phyloP scores from a whole-genome alignment of 2,797 vertebrate species.

The Darevskia mixta region DNA sequence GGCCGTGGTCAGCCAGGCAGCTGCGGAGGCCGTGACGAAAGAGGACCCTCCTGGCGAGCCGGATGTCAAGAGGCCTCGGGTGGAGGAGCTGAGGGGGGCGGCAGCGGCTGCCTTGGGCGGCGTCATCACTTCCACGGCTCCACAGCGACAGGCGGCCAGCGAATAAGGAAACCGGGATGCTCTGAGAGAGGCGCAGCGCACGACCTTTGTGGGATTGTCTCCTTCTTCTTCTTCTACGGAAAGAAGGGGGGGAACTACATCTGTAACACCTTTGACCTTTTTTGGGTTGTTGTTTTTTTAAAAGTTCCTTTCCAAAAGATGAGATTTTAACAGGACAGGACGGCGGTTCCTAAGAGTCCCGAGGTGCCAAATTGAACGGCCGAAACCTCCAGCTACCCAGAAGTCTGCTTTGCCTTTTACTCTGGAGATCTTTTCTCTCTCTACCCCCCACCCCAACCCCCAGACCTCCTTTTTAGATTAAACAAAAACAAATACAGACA shows the following conservation, averaged over 20 bases:
- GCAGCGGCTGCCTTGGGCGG: slow-evolving; percentile 62
- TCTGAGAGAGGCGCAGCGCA: slow-evolving; percentile 54
- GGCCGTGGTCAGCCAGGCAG: slow-evolving; percentile 87
- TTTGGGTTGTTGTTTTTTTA: background rate
- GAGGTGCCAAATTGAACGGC: slow-evolving; percentile 66
- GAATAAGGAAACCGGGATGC: slow-evolving; percentile 75
- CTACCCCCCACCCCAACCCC: background rate
- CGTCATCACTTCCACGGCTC: slow-evolving; percentile 74
- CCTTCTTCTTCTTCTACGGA: slow-evolving; percentile 9
- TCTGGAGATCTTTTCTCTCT: slow-evolving; percentile 18
- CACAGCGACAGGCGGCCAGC: slow-evolving; percentile 79
- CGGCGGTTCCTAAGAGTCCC: slow-evolving; percentile 42
- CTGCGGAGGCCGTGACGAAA: slow-evolving; percentile 55
- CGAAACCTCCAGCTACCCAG: slow-evolving; percentile 49
- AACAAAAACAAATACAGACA: slow-evolving; percentile 72
- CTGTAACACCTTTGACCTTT: slow-evolving; percentile 45
- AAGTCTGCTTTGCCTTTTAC: slow-evolving; percentile 61
- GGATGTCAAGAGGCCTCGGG: slow-evolving; percentile 88
- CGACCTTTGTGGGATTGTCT: slow-evolving; percentile 37
- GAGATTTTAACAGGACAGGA: slow-evolving; percentile 57
- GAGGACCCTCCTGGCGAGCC: slow-evolving; percentile 77
- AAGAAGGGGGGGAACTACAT: slow-evolving; percentile 11
- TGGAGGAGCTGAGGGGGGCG: slow-evolving; percentile 83
- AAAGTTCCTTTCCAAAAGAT: slow-evolving; percentile 58
- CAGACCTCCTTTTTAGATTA: slow-evolving; percentile 13